Evolutionary conservation across 92 coral and sea anemone species (phyloP), one percentile per base, ranked within the genome.

Genomic region (Hydrozoanthus gracilis): DNA sequence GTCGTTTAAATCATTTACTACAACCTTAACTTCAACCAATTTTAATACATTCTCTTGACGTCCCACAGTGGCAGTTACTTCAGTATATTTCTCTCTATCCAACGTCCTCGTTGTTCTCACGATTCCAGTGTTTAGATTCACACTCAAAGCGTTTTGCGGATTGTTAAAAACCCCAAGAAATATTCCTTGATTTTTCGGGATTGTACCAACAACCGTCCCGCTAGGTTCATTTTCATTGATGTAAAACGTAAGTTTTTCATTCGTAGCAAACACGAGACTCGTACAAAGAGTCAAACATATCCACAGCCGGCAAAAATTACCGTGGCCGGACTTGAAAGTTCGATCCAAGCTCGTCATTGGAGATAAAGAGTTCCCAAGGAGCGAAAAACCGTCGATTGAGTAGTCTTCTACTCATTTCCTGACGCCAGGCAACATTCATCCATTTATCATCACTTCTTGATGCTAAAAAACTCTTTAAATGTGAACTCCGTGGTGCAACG

Each of bases 1-100:
- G 84, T 97, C 99, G 68, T 97, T 97, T 44, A 91, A 64, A 76
- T 97, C 99, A n/a, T 91, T 88, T 5, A 97, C 97, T 84, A 88
- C 62, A 58, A 97, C 82, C n/a, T 71, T 60, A 18, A 97, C 92
- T 10, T 27, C 9, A 55, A 27, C 71, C 67, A 5, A 4, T 14
- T 0, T 3, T 39, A 5, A 16, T 3, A 39, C 3, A 69, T 3
- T 48, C 17, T 11, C 45, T 8, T 50, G 5, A 2, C 6, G 7
- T 12, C 8, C 15, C 5, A 2, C 1, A 16, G 3, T 2, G 12
- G 51, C 82, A 14, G 10, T 5, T 50, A 90, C 44, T 4, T 60
- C n/a, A 56, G 94, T 65, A n/a, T 76, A 11, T 61, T 50, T 77
- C 80, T 97, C 99, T 39, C 99, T 90, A 80, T 97, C 97, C 75